Evolutionary conservation across 2,797 vertebrate genomes (phyloP).

Genomic region (Ceryle rudis): DNA sequence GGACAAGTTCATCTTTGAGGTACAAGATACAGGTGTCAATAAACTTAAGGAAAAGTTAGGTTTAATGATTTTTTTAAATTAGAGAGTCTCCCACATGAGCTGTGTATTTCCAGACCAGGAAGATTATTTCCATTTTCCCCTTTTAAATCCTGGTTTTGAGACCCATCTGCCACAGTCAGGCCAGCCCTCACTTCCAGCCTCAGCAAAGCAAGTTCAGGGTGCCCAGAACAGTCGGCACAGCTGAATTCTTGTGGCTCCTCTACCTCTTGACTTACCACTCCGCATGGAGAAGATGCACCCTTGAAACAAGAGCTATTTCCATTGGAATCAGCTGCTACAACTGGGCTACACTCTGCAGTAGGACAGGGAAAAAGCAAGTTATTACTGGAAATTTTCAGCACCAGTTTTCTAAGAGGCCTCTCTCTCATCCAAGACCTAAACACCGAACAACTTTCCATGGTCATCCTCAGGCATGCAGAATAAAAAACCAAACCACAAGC

Average conservation of each 20-base stretch:
- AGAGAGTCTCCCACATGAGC: not conserved
- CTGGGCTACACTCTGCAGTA: not conserved
- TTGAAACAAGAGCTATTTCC: not conserved
- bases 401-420: not conserved
- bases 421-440: not conserved
- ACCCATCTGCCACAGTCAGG: not conserved
- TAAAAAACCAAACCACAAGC: not conserved
- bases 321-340: not conserved
- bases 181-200: not conserved
- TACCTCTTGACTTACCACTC: not conserved
- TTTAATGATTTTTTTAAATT: not conserved
- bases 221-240: not conserved
- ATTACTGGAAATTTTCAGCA: rapidly evolving
- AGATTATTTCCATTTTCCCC: not conserved
- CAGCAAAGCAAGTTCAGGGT: not conserved
- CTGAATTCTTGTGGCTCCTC: not conserved
- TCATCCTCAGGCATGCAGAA: not conserved
- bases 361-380: not conserved
- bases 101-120: not conserved
- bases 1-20: not conserved
- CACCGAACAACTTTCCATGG: not conserved
- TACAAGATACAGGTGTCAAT: not conserved
- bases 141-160: not conserved
- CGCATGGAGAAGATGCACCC: rapidly evolving
- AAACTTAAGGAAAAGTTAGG: not conserved